These are phyloP conservation scores for Epinotia bilunana DNA, from an alignment of 2,888 invertebrate genomes.

Conservation along the genomic window DNA sequence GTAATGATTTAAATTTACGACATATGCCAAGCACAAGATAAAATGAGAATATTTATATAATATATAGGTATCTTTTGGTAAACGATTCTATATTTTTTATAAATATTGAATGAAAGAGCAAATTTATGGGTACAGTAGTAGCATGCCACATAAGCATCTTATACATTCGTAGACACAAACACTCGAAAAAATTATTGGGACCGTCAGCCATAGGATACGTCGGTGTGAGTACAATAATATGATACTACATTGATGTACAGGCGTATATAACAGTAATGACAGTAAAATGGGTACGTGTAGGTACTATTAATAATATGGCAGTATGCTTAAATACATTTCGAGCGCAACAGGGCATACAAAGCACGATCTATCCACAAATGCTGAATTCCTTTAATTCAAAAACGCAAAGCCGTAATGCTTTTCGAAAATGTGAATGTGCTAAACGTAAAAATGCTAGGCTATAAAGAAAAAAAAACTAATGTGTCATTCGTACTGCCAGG, in stretches of 20 bases:
- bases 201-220: background rate
- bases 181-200: background rate
- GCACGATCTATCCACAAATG: conserved; percentile 65
- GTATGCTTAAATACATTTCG: conserved; percentile 25
- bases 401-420: conserved; percentile 51
- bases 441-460: conserved; percentile 73
- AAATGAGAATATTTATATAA: conserved; percentile 1
- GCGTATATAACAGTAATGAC: conserved; percentile 26
- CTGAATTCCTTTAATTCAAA: conserved; percentile 77
- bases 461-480: conserved; percentile 77
- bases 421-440: conserved; percentile 52
- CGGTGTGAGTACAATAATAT: background rate
- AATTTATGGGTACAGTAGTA: background rate
- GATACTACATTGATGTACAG: conserved; percentile 11
- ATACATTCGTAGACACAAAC: background rate
- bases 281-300: conserved; percentile 18
- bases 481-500: conserved; percentile 84
- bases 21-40: conserved; percentile 37
- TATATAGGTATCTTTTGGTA: conserved; percentile 18
- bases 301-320: background rate
- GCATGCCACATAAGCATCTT: background rate
- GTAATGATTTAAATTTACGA: conserved; percentile 14
- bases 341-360: conserved; percentile 45
- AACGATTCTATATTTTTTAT: background rate
- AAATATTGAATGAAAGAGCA: background rate